These are phyloP conservation scores for Machaerirhynchus nigripectus DNA, from an alignment of 2,113 vertebrate species.

Conservation along the genomic window DNA sequence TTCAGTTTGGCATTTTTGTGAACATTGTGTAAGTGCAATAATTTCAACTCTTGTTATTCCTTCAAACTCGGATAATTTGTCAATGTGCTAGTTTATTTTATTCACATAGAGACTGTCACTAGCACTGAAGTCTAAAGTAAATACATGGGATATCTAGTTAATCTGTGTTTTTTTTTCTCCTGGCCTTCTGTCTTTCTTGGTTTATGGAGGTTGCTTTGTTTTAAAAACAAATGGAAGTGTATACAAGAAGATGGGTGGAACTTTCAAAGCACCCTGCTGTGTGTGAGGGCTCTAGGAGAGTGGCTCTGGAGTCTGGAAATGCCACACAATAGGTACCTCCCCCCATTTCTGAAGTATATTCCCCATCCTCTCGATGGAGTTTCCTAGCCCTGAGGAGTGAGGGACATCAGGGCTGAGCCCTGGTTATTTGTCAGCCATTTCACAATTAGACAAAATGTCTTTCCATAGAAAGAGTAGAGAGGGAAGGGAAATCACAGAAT, in stretches of 20 bases:
- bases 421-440: background rate
- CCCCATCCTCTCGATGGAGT: background rate
- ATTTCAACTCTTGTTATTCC: constrained; percentile 24
- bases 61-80: constrained; percentile 32
- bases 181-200: background rate
- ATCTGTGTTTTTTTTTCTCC: background rate
- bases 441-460: background rate
- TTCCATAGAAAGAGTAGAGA: background rate
- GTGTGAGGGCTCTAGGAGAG: background rate
- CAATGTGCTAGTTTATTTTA: constrained; percentile 21
- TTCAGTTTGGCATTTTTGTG: constrained; percentile 11
- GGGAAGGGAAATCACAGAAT: background rate
- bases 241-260: background rate
- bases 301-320: background rate
- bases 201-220: background rate
- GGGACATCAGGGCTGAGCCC: background rate
- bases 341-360: background rate
- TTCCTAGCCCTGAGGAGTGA: background rate
- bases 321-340: background rate
- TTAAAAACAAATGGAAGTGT: background rate
- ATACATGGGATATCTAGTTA: background rate
- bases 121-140: constrained; percentile 15
- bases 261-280: background rate
- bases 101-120: background rate
- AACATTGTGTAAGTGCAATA: constrained; percentile 25